Evolutionary conservation across 2,797 vertebrate genomes (phyloP).

Genomic region (Mastacembelus armatus): DNA sequence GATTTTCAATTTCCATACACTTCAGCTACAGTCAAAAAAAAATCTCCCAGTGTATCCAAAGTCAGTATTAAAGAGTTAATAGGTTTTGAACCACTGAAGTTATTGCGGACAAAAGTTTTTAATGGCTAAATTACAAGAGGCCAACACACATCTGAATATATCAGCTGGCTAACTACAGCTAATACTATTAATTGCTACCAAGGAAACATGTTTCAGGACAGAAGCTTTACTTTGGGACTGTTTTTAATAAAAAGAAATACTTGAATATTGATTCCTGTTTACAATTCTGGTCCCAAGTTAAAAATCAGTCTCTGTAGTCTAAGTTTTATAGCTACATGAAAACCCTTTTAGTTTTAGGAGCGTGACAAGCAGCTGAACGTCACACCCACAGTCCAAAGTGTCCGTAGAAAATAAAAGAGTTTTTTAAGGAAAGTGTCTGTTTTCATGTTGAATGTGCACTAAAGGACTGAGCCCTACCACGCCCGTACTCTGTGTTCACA

Average conservation of each 20-base stretch:
- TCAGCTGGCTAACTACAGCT: neutral
- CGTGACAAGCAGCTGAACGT: neutral
- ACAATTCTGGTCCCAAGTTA: conserved; percentile 17
- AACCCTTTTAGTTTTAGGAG: neutral
- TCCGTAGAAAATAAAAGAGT: neutral
- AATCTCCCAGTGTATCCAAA: neutral
- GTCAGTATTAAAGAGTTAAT: neutral
- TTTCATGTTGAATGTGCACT: conserved; percentile 56
- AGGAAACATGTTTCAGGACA: neutral
- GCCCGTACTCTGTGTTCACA: conserved; percentile 34
- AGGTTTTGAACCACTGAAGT: no score
- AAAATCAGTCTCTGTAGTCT: no score
- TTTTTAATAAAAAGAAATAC: conserved; percentile 40
- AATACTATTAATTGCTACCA: neutral
- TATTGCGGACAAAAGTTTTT: neutral
- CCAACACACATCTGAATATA: neutral
- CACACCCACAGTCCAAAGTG: neutral
- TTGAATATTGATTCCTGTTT: conserved; percentile 56
- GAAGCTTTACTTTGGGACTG: conserved; percentile 29
- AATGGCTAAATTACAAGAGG: neutral
- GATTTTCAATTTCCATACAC: no score
- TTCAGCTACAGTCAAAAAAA: neutral
- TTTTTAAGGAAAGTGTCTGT: neutral
- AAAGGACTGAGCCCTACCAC: conserved; percentile 39
- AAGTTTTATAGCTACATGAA: neutral